phyloP scores from a whole-genome alignment of 2,113 vertebrate genomes.

The Clarias macrocephalus region DNA sequence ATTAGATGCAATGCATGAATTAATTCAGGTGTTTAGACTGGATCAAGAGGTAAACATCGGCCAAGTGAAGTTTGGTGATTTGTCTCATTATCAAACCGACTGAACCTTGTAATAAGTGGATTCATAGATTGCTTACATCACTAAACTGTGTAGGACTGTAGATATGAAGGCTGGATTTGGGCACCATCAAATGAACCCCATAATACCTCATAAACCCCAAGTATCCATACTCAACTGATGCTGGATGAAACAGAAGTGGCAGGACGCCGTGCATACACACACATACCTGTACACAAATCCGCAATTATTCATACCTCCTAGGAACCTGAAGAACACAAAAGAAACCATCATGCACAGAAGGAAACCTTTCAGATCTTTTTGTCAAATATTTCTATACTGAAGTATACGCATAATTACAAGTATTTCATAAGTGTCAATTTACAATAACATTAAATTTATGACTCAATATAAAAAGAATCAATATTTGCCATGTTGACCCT shows the following conservation, averaged over 20 bases:
- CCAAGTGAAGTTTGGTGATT: not conserved
- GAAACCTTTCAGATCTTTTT: not conserved
- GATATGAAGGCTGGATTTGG: not conserved
- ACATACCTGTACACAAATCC: not conserved
- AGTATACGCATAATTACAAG: too few species aligned
- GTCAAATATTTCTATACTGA: too few species aligned
- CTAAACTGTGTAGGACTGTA: not conserved
- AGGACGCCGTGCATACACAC: not conserved
- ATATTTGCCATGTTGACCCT: too few species aligned
- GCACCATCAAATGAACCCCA: not conserved
- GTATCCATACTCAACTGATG: not conserved
- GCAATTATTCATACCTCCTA: not conserved
- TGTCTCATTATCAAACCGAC: not conserved
- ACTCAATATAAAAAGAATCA: too few species aligned
- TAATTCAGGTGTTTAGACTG: conserved; percentile 24
- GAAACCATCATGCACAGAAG: not conserved
- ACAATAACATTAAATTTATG: too few species aligned
- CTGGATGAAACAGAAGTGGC: not conserved
- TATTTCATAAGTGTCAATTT: too few species aligned
- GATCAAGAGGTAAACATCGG: not conserved
- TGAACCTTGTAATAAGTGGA: not conserved
- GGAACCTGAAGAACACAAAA: not conserved
- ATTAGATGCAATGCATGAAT: conserved; percentile 30
- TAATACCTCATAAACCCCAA: not conserved
- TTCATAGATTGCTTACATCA: not conserved